A percentile compares a stretch with the other conserved stretches of the same genome.
Evolutionary conservation across 1,140 invertebrate genomes (phyloP).

Genomic region (Oscheius sp.): DNA sequence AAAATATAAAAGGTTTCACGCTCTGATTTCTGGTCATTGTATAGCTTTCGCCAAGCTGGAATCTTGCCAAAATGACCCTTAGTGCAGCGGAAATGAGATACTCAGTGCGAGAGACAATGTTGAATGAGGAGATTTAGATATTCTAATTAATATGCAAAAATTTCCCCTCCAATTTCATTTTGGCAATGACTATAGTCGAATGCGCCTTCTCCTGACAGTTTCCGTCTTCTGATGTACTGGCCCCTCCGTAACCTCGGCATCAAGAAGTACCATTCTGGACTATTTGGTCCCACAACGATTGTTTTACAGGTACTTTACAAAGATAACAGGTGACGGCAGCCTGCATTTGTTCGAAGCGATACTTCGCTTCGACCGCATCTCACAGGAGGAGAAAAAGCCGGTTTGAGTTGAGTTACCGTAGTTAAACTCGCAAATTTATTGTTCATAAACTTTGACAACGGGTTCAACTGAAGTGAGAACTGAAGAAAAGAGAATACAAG

Average conservation of each 20-base stretch:
- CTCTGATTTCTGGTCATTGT: no score
- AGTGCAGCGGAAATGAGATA: no score
- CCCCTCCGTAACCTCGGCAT: conserved; percentile 5
- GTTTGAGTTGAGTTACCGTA: not conserved
- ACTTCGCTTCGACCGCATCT: conserved; percentile 26
- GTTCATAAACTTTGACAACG: conserved; percentile 4
- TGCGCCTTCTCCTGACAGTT: conserved; percentile 78
- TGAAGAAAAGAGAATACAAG: not conserved
- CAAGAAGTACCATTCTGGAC: not conserved
- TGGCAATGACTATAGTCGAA: no score
- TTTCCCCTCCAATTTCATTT: no score
- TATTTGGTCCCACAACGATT: not conserved
- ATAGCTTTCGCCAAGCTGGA: no score
- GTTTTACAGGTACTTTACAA: conserved; percentile 18
- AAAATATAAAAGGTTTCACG: no score
- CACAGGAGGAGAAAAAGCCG: not conserved
- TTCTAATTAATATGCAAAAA: no score
- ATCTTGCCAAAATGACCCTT: no score
- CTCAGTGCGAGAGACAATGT: no score
- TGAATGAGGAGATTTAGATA: no score
- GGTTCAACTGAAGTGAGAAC: conserved; percentile 9
- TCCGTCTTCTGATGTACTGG: conserved; percentile 55
- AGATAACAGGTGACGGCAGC: conserved; percentile 36
- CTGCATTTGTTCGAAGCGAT: conserved; percentile 30
- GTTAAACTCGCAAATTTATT: not conserved